Base-by-base conservation (phyloP, 2,113 vertebrate genomes). In the Thymallus thymallus region DNA sequence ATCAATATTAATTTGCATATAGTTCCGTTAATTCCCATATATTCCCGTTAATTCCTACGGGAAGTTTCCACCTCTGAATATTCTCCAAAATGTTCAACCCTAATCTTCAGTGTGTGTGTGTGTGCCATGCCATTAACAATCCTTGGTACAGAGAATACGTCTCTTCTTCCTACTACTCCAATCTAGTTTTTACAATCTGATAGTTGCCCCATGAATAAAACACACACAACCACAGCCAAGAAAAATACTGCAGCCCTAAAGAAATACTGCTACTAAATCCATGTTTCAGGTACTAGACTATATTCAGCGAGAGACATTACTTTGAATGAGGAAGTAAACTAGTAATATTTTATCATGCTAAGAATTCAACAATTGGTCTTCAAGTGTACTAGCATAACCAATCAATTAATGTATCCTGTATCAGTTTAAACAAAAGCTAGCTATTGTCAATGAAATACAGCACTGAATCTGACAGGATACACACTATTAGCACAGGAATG, bases 151-250 rank as follows among this genome's bases (percentile, higher is more conserved):
- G 45, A 62, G 6, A 58, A 16, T 67, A 41, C 10, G 35, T 26
- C 7, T 24, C 1, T 51, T 51, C 16, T 16, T 51, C 14, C 48
- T 18, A 30, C 35, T n/a, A n/a, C 24, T 24, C 58, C 55, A 48
- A 1, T 69, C 66, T 16, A 35, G 5, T 29, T 75, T 73, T 71
- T 35, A 32, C 30, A 18, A 66, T 32, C 29, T 70, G 46, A 84
- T 1, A 26, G 66, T 68, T 79, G 30, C 67, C 41, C 70, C 77
- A 75, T 73, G 41, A 78, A 46, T 32, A 63, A 32, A 41, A 58
- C 3, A 62, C 14, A 64, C 48, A 12, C 23, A 26, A 14, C 9
- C 29, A 60, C 13, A 62, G 18, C 55, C 45, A 64, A 70, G 55
- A 29, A 7, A 18, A 56, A 61, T 45, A 20, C 16, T 68, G 26